Evolutionary conservation across 2,797 vertebrate genomes (phyloP).

Genomic region (Anableps anableps): DNA sequence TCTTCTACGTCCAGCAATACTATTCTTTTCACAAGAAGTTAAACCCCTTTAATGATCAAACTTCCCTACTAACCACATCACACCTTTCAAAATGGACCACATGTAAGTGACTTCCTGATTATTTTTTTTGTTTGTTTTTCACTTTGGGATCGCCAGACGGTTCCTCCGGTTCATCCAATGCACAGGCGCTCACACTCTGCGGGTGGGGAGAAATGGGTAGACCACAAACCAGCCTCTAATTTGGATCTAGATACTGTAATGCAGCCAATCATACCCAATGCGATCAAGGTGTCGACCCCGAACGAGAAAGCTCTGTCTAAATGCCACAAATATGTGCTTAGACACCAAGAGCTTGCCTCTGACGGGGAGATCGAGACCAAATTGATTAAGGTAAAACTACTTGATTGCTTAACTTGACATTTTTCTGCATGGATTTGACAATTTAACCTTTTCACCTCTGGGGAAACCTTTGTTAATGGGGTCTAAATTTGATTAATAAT

Average conservation of each 20-base stretch:
- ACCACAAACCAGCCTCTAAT: constrained; percentile 90
- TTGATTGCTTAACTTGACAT: constrained; percentile 20
- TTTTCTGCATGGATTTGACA: constrained; percentile 33
- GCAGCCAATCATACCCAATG: constrained; percentile 91
- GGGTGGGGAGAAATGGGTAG: constrained; percentile 93
- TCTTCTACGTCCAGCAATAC: constrained; percentile 44
- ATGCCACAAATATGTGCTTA: constrained; percentile 95
- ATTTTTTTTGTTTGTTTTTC: constrained; percentile 65
- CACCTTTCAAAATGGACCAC: constrained; percentile 23
- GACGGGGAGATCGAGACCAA: constrained; percentile 96
- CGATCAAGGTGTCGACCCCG: constrained; percentile 92
- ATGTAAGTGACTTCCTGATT: constrained; percentile 62
- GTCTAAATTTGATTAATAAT: not conserved
- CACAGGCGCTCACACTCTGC: constrained; percentile 92
- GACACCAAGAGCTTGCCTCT: constrained; percentile 96
- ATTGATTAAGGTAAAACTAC: constrained; percentile 90
- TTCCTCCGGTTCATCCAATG: constrained; percentile 77
- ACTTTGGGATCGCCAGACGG: constrained; percentile 82
- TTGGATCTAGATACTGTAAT: constrained; percentile 93
- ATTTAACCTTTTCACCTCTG: constrained; percentile 16
- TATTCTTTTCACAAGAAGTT: constrained; percentile 27
- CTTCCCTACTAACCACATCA: constrained; percentile 20
- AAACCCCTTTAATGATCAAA: not conserved
- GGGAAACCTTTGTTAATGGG: constrained; percentile 8
- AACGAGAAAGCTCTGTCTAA: constrained; percentile 93